Conservation (phyloP, 2,888 invertebrate genomes). For the Frankliniella fusca region DNA sequence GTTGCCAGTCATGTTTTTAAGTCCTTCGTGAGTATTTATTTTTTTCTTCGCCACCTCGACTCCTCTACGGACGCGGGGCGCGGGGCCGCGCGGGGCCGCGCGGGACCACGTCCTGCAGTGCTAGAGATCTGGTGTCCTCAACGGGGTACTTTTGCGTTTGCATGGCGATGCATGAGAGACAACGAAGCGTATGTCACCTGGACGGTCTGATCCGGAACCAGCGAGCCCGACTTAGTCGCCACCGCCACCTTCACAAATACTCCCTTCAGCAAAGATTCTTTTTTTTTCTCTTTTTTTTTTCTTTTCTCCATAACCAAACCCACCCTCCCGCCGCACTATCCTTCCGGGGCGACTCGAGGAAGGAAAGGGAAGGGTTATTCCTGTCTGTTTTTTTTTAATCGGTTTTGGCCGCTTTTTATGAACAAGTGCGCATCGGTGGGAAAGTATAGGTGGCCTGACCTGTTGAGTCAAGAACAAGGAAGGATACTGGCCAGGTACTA, state of each 20-base stretch:
- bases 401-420: slow-evolving; percentile 8
- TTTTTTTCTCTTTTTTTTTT: neutral
- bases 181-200: too few species aligned
- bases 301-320: slow-evolving; percentile 2
- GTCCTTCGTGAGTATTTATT: neutral
- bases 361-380: neutral
- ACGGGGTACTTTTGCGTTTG: too few species aligned
- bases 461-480: slow-evolving; percentile 17
- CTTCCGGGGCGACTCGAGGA: neutral
- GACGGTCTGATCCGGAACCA: too few species aligned
- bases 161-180: too few species aligned
- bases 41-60: neutral
- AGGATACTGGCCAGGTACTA: neutral
- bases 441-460: neutral
- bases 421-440: slow-evolving; percentile 25
- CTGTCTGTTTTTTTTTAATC: neutral
- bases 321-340: neutral
- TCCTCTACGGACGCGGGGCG: too few species aligned
- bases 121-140: too few species aligned
- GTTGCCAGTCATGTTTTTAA: slow-evolving; percentile 26
- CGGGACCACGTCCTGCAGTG: too few species aligned
- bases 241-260: too few species aligned
- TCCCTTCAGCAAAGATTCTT: neutral
- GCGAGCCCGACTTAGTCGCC: too few species aligned
- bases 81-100: too few species aligned